Base-by-base conservation (phyloP, 2,888 invertebrate species). In the Pasiphila rectangulata region DNA sequence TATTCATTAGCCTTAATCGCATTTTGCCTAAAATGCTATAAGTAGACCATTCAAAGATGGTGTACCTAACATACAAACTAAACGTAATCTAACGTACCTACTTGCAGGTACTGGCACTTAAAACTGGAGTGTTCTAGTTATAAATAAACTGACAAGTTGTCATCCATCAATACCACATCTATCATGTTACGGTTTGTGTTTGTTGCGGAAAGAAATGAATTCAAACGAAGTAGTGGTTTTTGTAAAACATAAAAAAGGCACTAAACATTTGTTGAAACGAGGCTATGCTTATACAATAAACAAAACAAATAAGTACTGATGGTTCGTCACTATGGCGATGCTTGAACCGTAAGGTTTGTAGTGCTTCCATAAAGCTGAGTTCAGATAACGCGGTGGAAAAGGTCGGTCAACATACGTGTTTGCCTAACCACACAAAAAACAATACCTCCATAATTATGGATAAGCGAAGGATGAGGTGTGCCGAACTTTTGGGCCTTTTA, bases 371-470 rank as follows among this genome's bases (percentile, higher is more conserved):
- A 20, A 40, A 40, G 12, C 21, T 30, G 2, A 40, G 21, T 40
- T 12, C 12, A 12, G 29, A 20, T 5, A 30, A 40, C 12, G 20
- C n/a, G 3, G 30, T 40, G 9, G 13, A 17, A 9, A 30, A n/a
- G 20, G 32, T 40, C 10, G 20, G 32, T 30, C 12, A 40, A 7
- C 40, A 40, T 40, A 7, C 30, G 9, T 40, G 42, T 30, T 20
- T 4, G 9, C 30, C 42, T 23, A 42, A 42, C 13, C 3, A 42
- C 23, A 35, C 25, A 7, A 42, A 34, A 34, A 42, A 42, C 25
- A 42, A 42, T 25, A 34, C 35, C 9, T 34, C 42, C 9, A 25
- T 42, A 23, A 42, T 34, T 16, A 42, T 34, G n/a, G 42, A 42
- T 23, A 42, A 42, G 27, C 29, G 17, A 40, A 40, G 21, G 29